Conservation (phyloP, 2,888 invertebrate species). For the Halictus quadricinctus region DNA sequence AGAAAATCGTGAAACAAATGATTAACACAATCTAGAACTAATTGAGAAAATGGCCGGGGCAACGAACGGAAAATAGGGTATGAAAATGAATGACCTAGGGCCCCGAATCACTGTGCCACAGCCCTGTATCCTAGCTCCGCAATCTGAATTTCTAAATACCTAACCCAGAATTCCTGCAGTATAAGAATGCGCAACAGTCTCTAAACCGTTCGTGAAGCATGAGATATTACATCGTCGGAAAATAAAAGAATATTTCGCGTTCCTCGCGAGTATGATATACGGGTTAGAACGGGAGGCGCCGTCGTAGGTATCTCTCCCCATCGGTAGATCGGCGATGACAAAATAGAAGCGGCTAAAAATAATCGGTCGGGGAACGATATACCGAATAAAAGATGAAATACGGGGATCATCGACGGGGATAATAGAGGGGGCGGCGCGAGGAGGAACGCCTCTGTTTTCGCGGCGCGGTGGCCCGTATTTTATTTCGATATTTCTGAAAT, state of each 20-base stretch:
- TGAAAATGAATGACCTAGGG: not conserved
- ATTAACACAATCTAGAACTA: not conserved
- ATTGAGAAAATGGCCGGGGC: not conserved
- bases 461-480: conserved; percentile 59
- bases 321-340: conserved; percentile 39
- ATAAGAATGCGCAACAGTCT: not conserved
- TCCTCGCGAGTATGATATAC: not conserved
- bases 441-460: conserved; percentile 50
- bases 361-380: conserved; percentile 48
- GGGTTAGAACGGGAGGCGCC: not conserved
- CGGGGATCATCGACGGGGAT: conserved; percentile 48
- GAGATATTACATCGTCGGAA: not conserved
- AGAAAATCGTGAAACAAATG: not conserved
- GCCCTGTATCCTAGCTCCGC: not conserved
- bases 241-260: conserved; percentile 10
- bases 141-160: not conserved
- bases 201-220: not conserved
- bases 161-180: not conserved
- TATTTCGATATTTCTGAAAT: conserved; percentile 70
- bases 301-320: conserved; percentile 11
- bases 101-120: not conserved
- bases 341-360: conserved; percentile 50
- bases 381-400: conserved; percentile 52
- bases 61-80: not conserved
- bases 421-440: conserved; percentile 38